Conservation (phyloP, 2,888 invertebrate species). For the Ischnus inquisitorius region DNA sequence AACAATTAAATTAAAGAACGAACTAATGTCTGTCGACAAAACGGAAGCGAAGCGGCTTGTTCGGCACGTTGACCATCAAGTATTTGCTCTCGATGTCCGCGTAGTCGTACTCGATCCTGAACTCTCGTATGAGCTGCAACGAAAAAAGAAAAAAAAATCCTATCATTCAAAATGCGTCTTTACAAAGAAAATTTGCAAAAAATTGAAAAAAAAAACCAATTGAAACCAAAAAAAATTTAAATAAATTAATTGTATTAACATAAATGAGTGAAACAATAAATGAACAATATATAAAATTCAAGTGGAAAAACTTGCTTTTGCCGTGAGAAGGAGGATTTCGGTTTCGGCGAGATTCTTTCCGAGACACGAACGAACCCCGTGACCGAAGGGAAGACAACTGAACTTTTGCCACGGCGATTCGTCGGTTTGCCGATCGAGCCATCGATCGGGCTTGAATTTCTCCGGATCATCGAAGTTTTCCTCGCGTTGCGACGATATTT, state of each 20-base stretch:
- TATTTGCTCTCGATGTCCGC: constrained; percentile 88
- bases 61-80: constrained; percentile 88
- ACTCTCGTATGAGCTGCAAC: constrained; percentile 88
- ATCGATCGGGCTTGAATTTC: constrained; percentile 89
- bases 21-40: constrained; percentile 87
- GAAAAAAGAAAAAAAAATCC: constrained; percentile 21
- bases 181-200: constrained; percentile 34
- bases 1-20: neutral
- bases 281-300: too few relatives aligned
- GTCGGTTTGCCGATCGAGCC: constrained; percentile 86
- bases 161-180: constrained; percentile 4
- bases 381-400: constrained; percentile 89
- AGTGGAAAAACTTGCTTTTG: constrained; percentile 87
- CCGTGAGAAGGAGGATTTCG: constrained; percentile 87
- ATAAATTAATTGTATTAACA: too few relatives aligned
- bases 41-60: constrained; percentile 88
- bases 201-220: neutral
- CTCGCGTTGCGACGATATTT: constrained; percentile 88
- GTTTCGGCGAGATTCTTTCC: constrained; percentile 88
- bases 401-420: constrained; percentile 86
- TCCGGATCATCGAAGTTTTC: constrained; percentile 89
- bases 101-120: constrained; percentile 89
- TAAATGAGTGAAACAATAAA: too few relatives aligned
- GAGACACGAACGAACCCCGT: constrained; percentile 88
- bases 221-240: too few relatives aligned